phyloP scores from a whole-genome alignment of 1,140 invertebrate genomes.

The Apis laboriosa region DNA sequence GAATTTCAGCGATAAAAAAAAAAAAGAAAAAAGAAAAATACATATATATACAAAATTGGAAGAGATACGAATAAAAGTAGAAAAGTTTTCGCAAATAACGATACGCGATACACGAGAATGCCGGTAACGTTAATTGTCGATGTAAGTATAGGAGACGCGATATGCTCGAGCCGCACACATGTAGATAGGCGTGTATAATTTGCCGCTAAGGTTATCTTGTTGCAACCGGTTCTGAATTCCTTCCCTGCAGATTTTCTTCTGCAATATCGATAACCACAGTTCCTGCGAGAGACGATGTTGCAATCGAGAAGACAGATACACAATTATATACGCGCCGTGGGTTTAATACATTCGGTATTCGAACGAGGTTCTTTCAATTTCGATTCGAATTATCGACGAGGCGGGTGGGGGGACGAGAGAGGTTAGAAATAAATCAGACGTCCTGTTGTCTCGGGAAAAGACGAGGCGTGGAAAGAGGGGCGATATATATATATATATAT shows the following conservation, averaged over 20 bases:
- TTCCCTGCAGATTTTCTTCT: slow-evolving; percentile 5
- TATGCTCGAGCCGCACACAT: slow-evolving; percentile 1
- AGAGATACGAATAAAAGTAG: no score
- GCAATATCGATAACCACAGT: background rate
- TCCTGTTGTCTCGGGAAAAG: background rate
- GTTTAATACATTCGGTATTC: background rate
- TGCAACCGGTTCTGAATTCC: slow-evolving; percentile 52
- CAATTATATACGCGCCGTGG: background rate
- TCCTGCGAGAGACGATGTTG: no score
- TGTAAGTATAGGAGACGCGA: background rate
- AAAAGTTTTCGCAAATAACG: no score
- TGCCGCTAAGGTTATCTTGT: slow-evolving; percentile 15
- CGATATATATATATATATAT: background rate
- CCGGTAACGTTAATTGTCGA: background rate
- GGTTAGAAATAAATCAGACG: background rate
- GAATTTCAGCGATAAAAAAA: no score
- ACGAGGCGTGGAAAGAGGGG: background rate
- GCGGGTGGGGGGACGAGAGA: no score
- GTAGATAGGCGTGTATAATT: background rate
- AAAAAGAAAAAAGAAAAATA: no score
- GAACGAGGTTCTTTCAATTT: background rate
- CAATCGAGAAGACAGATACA: background rate
- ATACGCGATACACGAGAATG: no score
- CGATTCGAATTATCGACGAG: background rate
- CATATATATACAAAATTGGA: no score